Base-by-base conservation (phyloP, 1,140 invertebrate species). In the Drosophila pachea region DNA sequence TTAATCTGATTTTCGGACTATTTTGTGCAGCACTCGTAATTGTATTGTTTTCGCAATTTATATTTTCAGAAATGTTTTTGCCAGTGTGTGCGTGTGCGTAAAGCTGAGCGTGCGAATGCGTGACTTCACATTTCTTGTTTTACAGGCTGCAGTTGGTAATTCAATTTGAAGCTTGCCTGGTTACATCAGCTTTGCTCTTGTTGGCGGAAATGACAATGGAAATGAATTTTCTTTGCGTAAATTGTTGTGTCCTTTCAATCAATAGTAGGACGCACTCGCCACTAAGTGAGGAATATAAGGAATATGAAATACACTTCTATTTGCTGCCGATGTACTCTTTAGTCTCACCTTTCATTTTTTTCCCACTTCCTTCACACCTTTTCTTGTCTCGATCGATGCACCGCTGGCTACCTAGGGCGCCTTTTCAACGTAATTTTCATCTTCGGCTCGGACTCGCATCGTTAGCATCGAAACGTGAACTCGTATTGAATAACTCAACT, bases 341-440 rank as follows among this genome's bases (percentile, higher is more conserved):
- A 2, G 38, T 54, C 35, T 48, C 11, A 45, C n/a, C 42, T 16
- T 22, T 29, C 33, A 33, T 58, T 7, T 50, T 12, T 35, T 9
- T 48, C 56, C 38, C 8, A 47, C 48, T 54, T 64, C 7, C 36
- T 5, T 38, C 14, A 53, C 29, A 22, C 22, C 22, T 22, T 22
- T 22, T 14, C 36, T 42, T 56, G 32, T 42, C 38, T 67, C n/a
- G 55, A 58, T 40, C 29, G 31, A 47, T 12, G 42, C 47, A 47
- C 56, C 56, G 47, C 43, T 4, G 36, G 53, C 53, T 64, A 58
- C 47, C 67, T 65, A 76, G 60, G 49, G 61, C 64, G 63, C 64
- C 73, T 56, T 45, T 74, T 29, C 76, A 79, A 68, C 67, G 61
- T 75, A 76, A 83, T 83, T 78, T 78, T 50, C 79, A 52, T 68